These are phyloP conservation scores for Phodopus roborovskii DNA, from an alignment of 2,113 vertebrate genomes.

Conservation along the genomic window DNA sequence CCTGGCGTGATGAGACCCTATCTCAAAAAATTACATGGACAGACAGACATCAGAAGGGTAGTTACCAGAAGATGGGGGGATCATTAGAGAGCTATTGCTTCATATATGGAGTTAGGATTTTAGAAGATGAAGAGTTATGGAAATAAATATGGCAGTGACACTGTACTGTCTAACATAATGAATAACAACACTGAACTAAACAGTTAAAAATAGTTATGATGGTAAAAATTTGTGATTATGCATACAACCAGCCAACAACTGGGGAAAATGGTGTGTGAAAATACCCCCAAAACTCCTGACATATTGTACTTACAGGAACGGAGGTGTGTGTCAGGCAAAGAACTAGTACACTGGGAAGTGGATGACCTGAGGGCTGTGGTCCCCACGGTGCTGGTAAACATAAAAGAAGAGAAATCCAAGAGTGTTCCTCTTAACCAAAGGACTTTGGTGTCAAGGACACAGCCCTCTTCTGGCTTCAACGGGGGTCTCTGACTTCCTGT, in stretches of 20 bases:
- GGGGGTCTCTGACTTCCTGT: not conserved
- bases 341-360: not conserved
- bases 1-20: not conserved
- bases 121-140: not conserved
- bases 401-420: too few relatives aligned
- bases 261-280: not conserved
- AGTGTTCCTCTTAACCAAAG: not conserved
- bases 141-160: not conserved
- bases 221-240: not conserved
- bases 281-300: not conserved
- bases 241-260: not conserved
- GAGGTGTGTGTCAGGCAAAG: not conserved
- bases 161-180: not conserved
- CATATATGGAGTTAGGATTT: not conserved
- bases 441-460: not conserved
- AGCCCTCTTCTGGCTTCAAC: not conserved
- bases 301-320: slow-evolving; percentile 25
- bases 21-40: not conserved
- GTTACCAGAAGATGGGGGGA: not conserved
- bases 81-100: not conserved
- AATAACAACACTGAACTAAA: not conserved
- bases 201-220: not conserved
- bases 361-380: not conserved
- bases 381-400: not conserved
- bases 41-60: not conserved